phyloP scores from a whole-genome alignment of 2,113 vertebrate species.

The Bothrops jararaca region DNA sequence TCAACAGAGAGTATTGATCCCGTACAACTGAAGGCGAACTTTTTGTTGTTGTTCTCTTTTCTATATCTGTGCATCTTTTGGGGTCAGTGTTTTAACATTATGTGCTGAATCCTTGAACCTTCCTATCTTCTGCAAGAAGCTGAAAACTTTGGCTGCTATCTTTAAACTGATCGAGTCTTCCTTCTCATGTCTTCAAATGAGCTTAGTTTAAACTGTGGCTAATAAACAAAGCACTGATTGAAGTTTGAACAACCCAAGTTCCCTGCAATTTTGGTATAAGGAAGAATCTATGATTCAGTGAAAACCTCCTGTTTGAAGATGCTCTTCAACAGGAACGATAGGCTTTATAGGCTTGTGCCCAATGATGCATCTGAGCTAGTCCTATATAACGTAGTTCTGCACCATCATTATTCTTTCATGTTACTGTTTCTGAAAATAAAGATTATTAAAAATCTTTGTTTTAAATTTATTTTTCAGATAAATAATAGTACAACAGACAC shows the following conservation, averaged over 20 bases:
- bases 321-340: background rate
- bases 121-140: background rate
- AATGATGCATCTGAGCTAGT: background rate
- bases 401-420: background rate
- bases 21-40: background rate
- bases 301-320: background rate
- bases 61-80: background rate
- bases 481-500: background rate
- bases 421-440: background rate
- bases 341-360: background rate
- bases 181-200: background rate
- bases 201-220: background rate
- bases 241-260: background rate
- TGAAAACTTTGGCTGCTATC: background rate
- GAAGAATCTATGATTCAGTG: background rate
- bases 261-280: background rate
- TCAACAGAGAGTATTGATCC: background rate
- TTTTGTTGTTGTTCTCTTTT: background rate
- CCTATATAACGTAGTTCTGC: background rate
- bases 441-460: background rate
- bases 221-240: background rate
- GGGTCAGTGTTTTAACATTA: background rate
- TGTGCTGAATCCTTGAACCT: background rate
- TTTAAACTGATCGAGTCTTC: background rate
- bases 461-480: background rate